A percentile compares a stretch with the other conserved stretches of the same genome.
These are phyloP conservation scores for Echeneis naucrates DNA, from an alignment of 2,797 vertebrate species.

Conservation along the genomic window DNA sequence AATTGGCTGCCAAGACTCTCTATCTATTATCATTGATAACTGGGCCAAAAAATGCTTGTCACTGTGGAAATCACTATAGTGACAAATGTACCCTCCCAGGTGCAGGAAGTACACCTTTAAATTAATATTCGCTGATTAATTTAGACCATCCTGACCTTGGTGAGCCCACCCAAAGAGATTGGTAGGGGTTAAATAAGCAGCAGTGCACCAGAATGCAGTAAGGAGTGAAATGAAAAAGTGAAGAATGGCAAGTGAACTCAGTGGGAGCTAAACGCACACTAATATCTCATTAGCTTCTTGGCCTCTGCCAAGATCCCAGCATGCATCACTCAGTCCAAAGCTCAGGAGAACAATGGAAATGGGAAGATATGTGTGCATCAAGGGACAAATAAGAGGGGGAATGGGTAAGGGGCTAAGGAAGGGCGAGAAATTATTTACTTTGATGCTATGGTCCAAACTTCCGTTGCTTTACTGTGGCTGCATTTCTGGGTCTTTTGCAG, in stretches of 20 bases:
- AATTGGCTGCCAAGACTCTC: constrained; percentile 73
- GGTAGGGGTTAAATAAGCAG: constrained; percentile 68
- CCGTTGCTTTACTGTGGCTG: constrained; percentile 34
- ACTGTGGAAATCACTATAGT: constrained; percentile 68
- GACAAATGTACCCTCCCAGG: constrained; percentile 66
- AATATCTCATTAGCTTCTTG: constrained; percentile 93
- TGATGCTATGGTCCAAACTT: constrained; percentile 58
- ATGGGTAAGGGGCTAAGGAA: constrained; percentile 9
- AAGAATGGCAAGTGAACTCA: constrained; percentile 73
- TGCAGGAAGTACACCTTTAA: constrained; percentile 73
- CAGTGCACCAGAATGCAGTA: constrained; percentile 39
- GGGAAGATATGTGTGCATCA: constrained; percentile 56
- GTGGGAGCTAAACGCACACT: constrained; percentile 89
- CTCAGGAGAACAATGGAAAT: constrained; percentile 59
- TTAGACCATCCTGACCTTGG: constrained; percentile 59
- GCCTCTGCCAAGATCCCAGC: constrained; percentile 80
- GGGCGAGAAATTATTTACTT: constrained; percentile 67
- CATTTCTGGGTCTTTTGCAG: constrained; percentile 59
- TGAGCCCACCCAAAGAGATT: constrained; percentile 51
- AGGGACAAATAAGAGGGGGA: constrained; percentile 45
- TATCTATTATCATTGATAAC: constrained; percentile 74
- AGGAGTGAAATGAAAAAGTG: constrained; percentile 60
- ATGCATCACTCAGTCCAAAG: constrained; percentile 63
- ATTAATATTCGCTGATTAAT: constrained; percentile 84
- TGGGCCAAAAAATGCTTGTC: constrained; percentile 67